phyloP scores from a whole-genome alignment of 1,140 invertebrate genomes.

The Cherax quadricarinatus region DNA sequence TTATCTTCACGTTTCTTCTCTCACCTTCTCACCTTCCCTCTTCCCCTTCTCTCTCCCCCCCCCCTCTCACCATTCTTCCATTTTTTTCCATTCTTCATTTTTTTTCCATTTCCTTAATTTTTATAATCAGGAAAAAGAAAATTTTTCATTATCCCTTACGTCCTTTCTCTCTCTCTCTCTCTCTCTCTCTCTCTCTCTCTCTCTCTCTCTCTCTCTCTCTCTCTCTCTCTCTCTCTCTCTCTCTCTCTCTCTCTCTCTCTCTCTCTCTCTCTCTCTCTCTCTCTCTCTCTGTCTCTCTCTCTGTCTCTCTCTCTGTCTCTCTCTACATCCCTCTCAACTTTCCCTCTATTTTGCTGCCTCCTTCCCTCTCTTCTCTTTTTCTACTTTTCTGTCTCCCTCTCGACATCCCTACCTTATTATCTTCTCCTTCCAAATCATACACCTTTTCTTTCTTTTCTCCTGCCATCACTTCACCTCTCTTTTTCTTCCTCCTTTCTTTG shows the following conservation, averaged over 20 bases:
- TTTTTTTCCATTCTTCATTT: not conserved
- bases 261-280: too few relatives aligned
- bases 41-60: too few relatives aligned
- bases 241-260: too few relatives aligned
- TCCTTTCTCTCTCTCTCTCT: too few relatives aligned
- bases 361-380: not conserved
- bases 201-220: slow-evolving; percentile 39
- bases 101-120: not conserved
- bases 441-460: not conserved
- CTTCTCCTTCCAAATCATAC: too few relatives aligned
- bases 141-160: too few relatives aligned
- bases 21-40: too few relatives aligned
- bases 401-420: not conserved
- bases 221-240: slow-evolving; percentile 23
- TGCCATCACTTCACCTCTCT: not conserved
- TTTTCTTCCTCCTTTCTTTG: not conserved
- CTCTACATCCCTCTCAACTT: not conserved
- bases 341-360: not conserved
- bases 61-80: not conserved
- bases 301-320: not conserved
- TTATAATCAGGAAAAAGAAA: too few relatives aligned
- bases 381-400: not conserved
- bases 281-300: not conserved
- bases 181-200: too few relatives aligned
- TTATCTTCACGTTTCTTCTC: not conserved